Conservation (phyloP, 92 coral and sea anemone species). For the Hydrozoanthus gracilis region DNA sequence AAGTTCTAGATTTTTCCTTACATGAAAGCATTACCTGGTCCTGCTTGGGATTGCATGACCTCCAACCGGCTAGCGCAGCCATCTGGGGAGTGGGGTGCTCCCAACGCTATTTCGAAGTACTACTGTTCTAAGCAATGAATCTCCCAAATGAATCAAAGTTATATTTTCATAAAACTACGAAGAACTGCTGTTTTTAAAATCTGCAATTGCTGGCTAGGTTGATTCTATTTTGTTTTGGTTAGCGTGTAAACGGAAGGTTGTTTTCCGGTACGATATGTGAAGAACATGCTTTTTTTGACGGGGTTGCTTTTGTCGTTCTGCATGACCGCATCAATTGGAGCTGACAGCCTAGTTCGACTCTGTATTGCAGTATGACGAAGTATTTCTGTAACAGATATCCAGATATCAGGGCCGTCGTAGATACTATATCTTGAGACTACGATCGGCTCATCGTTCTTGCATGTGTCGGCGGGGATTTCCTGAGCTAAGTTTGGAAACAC, state of each 20-base stretch:
- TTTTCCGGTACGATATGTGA: constrained; percentile 26
- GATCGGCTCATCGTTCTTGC: not conserved
- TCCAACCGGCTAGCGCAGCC: no score
- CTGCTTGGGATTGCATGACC: constrained; percentile 10
- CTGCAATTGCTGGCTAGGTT: not conserved
- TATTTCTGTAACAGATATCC: not conserved
- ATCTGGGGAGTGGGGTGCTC: not conserved
- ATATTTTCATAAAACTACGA: not conserved
- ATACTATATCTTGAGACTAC: not conserved
- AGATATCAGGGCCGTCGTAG: not conserved
- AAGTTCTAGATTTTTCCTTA: not conserved
- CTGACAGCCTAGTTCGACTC: not conserved
- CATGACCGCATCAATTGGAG: constrained; percentile 17
- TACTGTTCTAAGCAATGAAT: not conserved
- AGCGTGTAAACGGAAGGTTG: constrained; percentile 29
- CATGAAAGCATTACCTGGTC: not conserved
- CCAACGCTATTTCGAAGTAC: not conserved
- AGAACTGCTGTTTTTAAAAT: not conserved
- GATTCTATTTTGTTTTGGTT: constrained; percentile 1
- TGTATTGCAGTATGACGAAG: not conserved
- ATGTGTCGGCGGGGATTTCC: constrained; percentile 30
- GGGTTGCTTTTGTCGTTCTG: not conserved
- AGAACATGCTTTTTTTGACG: constrained; percentile 9
- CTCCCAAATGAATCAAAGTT: not conserved
- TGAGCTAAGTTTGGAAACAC: not conserved